Evolutionary conservation across 2,888 invertebrate species (phyloP).

Genomic region (Abrostola triplasia): DNA sequence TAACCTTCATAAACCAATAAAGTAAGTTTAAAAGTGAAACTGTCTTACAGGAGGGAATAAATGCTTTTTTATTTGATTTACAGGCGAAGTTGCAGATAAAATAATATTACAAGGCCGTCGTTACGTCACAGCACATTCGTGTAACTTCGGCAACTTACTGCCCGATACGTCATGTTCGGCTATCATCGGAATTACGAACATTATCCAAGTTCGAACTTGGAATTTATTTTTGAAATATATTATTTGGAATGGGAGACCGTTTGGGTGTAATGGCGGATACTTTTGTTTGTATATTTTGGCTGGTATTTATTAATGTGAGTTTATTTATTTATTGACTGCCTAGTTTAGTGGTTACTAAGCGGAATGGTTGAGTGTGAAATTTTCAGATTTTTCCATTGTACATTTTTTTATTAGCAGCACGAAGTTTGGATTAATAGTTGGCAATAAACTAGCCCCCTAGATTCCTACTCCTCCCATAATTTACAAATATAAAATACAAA

Average conservation of each 20-base stretch:
- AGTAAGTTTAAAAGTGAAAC: slow-evolving; percentile 27
- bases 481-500: too few relatives aligned
- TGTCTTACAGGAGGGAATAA: slow-evolving; percentile 31
- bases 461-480: too few relatives aligned
- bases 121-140: slow-evolving; percentile 41
- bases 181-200: slow-evolving; percentile 51
- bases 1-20: slow-evolving; percentile 14
- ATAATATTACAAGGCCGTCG: slow-evolving; percentile 35
- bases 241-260: slow-evolving; percentile 35
- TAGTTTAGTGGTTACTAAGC: too few relatives aligned
- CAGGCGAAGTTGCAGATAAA: slow-evolving; percentile 40
- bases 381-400: too few relatives aligned
- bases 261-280: slow-evolving; percentile 27
- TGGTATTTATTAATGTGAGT: slow-evolving; percentile 20
- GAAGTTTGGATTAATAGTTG: neutral
- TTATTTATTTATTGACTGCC: neutral
- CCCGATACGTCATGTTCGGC: slow-evolving; percentile 49
- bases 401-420: too few relatives aligned
- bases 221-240: slow-evolving; percentile 50
- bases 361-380: too few relatives aligned
- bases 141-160: slow-evolving; percentile 43
- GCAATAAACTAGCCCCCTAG: neutral
- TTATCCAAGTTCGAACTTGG: slow-evolving; percentile 42
- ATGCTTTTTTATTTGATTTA: slow-evolving; percentile 48
- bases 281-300: slow-evolving; percentile 35